Evolutionary conservation across 1,140 invertebrate species (phyloP), one percentile per base, ranked within the genome.

Genomic region (Drosophila subpulchrella): DNA sequence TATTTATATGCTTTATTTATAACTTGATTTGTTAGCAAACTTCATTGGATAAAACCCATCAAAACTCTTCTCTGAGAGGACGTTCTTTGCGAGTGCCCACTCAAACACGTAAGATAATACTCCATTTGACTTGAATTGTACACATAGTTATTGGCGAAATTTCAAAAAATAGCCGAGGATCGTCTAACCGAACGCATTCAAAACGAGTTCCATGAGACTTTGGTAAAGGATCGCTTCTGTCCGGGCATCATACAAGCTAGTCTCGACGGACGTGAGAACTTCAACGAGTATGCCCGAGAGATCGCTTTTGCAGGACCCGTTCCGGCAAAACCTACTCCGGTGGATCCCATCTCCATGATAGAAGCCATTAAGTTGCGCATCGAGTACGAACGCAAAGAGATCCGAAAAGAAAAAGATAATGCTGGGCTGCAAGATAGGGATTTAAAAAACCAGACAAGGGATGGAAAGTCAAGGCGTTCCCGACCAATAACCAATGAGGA

Each of bases 261-360:
- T 10, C 68, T 91, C 0, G 56, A 81, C 27, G 80, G 80, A 11
- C 17, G 27, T 0, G 73, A 75, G 7, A 47, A 91, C 39, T 90
- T 91, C 34, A 91, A 91, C 44, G 41, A 74, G 0, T 44, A 72
- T 7, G 71, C 90, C 10, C 71, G 73, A 30, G 62, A 79, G 11
- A 86, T 90, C 6, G 62, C 80, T 11, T 84, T 79, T 38, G 54
- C 59, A 0, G 77, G 66, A n/a, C 2, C 32, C 0, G 4, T 84
- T 53, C 82, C 90, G 0, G 3, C n/a, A 1, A 65, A 82, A 7
- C 75, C 79, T 0, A n/a, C 44, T 6, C 78, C 81, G 1, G 50
- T 90, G 6, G 90, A 90, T 67, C 90, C 90, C 17, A 88, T 91
- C 0, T 75, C 65, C 7, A 53, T 91, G 54, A n/a, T 91, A 24